These are phyloP conservation scores for Nothocercus julius DNA, from an alignment of 2,113 vertebrate genomes.

Conservation along the genomic window DNA sequence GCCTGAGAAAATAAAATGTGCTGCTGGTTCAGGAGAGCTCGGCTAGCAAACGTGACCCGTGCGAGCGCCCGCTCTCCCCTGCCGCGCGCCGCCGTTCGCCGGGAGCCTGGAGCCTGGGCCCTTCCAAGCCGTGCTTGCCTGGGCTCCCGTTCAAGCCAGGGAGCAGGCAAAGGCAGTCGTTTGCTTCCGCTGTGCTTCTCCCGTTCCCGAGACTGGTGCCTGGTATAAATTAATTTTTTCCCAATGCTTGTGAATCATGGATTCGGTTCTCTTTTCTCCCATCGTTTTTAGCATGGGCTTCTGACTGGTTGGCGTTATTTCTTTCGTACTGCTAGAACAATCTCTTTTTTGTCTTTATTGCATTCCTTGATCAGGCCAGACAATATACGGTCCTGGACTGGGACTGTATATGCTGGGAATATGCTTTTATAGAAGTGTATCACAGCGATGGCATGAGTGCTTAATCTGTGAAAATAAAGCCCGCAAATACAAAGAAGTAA, in stretches of 20 bases:
- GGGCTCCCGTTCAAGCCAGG: not conserved
- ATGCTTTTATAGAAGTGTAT: not conserved
- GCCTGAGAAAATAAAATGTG: not conserved
- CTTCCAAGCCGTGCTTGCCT: not conserved
- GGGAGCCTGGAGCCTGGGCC: not conserved
- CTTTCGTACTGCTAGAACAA: accelerated
- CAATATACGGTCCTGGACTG: not conserved
- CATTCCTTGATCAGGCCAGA: accelerated
- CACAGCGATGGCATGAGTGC: accelerated
- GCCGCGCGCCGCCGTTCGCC: not conserved
- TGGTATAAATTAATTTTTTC: not conserved
- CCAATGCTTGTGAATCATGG: accelerated
- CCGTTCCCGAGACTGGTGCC: not conserved
- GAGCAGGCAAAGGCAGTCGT: not conserved
- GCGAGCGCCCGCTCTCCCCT: accelerated
- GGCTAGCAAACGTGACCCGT: not conserved
- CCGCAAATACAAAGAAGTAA: not conserved
- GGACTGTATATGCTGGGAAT: not conserved
- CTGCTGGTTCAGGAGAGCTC: not conserved
- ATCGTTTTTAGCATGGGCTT: not conserved
- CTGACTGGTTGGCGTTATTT: not conserved
- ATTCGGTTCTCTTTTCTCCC: not conserved
- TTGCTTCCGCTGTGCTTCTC: not conserved
- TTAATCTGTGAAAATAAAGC: not conserved
- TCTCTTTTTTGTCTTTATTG: not conserved